Evolutionary conservation across 2,888 invertebrate species (phyloP), one percentile per base, ranked within the genome.

Genomic region (Eustalomyia histrio): DNA sequence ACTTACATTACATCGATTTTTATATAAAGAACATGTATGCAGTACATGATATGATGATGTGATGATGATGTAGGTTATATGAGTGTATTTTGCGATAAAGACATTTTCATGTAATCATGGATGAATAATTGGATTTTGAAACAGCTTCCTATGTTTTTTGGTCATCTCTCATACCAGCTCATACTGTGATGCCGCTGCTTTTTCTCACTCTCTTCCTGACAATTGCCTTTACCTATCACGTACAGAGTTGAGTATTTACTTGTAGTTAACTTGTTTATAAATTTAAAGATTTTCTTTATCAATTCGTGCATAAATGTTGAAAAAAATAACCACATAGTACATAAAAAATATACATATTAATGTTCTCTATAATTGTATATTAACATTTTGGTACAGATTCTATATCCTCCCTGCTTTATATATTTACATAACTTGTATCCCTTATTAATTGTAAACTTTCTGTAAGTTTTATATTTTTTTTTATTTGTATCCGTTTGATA

Each of bases 91-190:
- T 83, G 79, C 79, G 84, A 85, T 85, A 84, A 85, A 84, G 84
- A 84, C 80, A 84, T 84, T 84, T 83, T 84, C 84, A 84, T 84
- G 84, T 84, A 85, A 84, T 84, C 85, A 85, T 84, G 83, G 84
- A 84, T 85, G 84, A 85, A 84, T 85, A 85, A 85, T 85, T 85
- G 84, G 83, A 84, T 85, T 85, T 82, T 76, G 79, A 85, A 84
- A 83, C 80, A 74, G 79, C 64, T 75, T 75, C 79, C 74, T 55
- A 24, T 71, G 17, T 35, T 61, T 58, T 47, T 21, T 43, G 60
- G 35, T 61, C 18, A 61, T n/a, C 16, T n/a, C 18, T 17, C 60
- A 61, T 43, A 18, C 43, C 16, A 39, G 7, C 6, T 29, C 29
- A 29, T 29, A 29, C 29, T 29, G 29, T 29, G 29, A 29, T 29